These are phyloP conservation scores for Nycticebus coucang DNA, from an alignment of 2,113 vertebrate species.

Conservation along the genomic window DNA sequence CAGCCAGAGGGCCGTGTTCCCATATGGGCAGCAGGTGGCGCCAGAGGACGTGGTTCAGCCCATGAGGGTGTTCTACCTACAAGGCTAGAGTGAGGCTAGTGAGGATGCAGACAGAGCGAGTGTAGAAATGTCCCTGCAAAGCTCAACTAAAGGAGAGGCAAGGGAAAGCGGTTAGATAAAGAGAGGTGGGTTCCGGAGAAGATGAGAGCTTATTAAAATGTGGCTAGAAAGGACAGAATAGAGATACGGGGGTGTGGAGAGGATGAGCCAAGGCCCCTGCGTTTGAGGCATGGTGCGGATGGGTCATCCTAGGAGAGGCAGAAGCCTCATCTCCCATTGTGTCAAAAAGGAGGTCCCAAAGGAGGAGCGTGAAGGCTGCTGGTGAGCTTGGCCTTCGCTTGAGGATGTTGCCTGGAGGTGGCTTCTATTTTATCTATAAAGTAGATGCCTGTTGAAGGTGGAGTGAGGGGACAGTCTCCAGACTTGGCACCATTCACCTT, in stretches of 20 bases:
- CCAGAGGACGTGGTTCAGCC: constrained; percentile 19
- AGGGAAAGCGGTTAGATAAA: not conserved
- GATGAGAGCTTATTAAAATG: not conserved
- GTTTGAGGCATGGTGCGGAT: not conserved
- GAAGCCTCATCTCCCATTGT: not conserved
- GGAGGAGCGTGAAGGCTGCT: not conserved
- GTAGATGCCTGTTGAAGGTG: not conserved
- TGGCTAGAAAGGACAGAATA: not conserved
- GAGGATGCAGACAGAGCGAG: not conserved
- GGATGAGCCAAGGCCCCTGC: not conserved
- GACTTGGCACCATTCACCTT: not conserved
- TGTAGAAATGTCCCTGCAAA: not conserved
- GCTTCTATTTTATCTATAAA: not conserved
- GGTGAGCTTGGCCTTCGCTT: not conserved
- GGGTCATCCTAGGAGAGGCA: not conserved
- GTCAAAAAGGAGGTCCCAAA: not conserved
- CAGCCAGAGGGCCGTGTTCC: not conserved
- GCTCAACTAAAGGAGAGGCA: not conserved
- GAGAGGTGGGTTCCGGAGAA: not conserved
- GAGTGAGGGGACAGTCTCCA: not conserved
- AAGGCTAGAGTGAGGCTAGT: not conserved
- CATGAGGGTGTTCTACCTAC: not conserved
- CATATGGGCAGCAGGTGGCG: constrained; percentile 56
- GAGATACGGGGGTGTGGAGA: not conserved
- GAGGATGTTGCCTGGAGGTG: not conserved